Base-by-base conservation (phyloP, 2,888 invertebrate genomes). In the Heliconius hortense region DNA sequence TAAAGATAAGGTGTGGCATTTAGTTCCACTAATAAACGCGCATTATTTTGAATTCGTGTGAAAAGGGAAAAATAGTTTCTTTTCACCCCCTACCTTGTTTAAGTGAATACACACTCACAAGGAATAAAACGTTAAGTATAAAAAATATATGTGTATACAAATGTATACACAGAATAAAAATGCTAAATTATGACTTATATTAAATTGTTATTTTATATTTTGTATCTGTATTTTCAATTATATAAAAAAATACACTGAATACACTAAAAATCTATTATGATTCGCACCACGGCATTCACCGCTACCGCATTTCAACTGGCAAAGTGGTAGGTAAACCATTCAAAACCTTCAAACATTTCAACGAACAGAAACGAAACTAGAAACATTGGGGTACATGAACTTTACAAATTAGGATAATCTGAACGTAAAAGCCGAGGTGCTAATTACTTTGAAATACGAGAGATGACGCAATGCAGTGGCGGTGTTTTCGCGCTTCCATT, bases 391-490 rank as follows among this genome's bases (percentile, higher is more conserved):
- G 74, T 70, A 53, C 18, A 62, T 69, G 74, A 74, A 74, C 74
- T 63, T 75, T 70, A 66, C 63, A 71, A 74, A 72, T 74, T 75
- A 74, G 68, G 63, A 67, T 75, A 77, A 77, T 75, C 75, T 75
- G 77, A 66, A 39, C 63, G 63, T 75, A 72, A 76, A 68, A 76
- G 75, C 75, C 31, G 66, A 75, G 67, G 75, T 63, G 63, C 62
- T 75, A 77, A 77, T 72, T 74, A 75, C 72, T 67, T 74, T 77
- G 74, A 77, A 74, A 77, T 77, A 72, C 69, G 63, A 68, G 77
- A 72, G 72, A 75, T 77, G 77, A 75, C 77, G 77, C 77, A 75
- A 26, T 77, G 77, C 77, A 72, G 76, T 67, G 53, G 75, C 31
- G 63, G 70, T 70, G 35, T 64, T 77, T 77, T 76, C 74, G 62